These are phyloP conservation scores for Palythoa grandiflora DNA, from an alignment of 92 coral and sea anemone species.

Conservation along the genomic window DNA sequence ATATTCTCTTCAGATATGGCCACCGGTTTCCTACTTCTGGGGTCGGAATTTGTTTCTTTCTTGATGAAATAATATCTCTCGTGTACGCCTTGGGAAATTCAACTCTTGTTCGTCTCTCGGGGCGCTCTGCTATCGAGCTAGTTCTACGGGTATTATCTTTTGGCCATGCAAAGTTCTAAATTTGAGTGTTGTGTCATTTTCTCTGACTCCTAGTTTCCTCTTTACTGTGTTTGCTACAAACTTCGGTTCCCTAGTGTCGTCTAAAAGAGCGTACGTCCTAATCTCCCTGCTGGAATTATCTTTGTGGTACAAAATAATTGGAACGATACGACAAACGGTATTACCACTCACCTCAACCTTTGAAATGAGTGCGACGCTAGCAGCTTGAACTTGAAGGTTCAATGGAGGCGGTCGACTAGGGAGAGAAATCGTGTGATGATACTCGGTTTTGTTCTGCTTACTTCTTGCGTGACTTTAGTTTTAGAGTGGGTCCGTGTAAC, in stretches of 20 bases:
- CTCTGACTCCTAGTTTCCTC: constrained; percentile 38
- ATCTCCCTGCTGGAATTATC: constrained; percentile 21
- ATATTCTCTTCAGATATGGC: constrained; percentile 33
- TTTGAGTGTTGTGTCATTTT: constrained; percentile 12
- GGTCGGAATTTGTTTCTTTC: constrained; percentile 41
- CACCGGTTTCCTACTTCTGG: constrained; percentile 25
- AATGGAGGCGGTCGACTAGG: too few relatives aligned
- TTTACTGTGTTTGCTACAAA: constrained; percentile 10
- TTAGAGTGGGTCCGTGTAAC: too few relatives aligned
- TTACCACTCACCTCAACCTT: neutral
- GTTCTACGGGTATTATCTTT: constrained; percentile 23
- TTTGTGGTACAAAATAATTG: constrained; percentile 47
- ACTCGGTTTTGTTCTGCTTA: too few relatives aligned
- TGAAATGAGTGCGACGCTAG: constrained; percentile 25
- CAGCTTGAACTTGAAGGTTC: constrained; percentile 28
- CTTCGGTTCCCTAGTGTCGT: constrained; percentile 49
- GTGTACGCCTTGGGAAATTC: constrained; percentile 42
- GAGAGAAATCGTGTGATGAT: too few relatives aligned
- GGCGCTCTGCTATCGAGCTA: constrained; percentile 31
- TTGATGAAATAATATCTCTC: constrained; percentile 3
- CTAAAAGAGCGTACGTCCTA: constrained; percentile 50
- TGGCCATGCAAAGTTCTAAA: constrained; percentile 58
- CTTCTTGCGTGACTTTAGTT: too few relatives aligned
- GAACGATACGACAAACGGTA: constrained; percentile 49
- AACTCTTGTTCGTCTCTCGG: neutral